phyloP scores from a whole-genome alignment of 37 sponge, comb jelly and placozoan species.

The Geodia barretti region DNA sequence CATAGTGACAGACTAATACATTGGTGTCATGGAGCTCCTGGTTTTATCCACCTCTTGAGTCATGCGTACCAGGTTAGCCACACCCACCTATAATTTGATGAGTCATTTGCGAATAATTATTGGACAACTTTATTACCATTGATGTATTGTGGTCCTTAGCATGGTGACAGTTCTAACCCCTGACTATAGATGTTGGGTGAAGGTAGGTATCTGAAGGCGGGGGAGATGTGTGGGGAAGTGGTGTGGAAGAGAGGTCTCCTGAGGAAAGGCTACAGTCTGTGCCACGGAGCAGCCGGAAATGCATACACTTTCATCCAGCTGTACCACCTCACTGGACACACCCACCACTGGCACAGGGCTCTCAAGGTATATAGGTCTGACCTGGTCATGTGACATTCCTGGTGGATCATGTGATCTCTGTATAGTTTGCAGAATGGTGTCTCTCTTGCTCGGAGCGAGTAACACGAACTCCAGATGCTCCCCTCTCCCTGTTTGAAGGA shows the following conservation, averaged over 20 bases:
- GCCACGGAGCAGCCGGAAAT: constrained; percentile 95
- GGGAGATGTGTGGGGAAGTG: constrained; percentile 68
- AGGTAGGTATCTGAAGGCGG: constrained; percentile 58
- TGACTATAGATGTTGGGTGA: constrained; percentile 64
- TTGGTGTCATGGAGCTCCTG: constrained; percentile 99
- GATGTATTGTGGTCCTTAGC: not conserved
- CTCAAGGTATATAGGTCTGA: constrained; percentile 35
- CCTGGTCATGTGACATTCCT: not conserved
- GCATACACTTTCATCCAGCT: constrained; percentile 92
- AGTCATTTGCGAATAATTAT: not conserved
- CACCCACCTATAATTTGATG: not conserved
- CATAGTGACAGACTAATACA: constrained; percentile 78
- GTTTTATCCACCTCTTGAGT: constrained; percentile 74
- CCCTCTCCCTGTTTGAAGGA: constrained; percentile 95
- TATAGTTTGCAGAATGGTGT: constrained; percentile 91
- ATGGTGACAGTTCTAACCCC: not conserved
- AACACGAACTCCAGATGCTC: constrained; percentile 70
- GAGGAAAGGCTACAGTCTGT: constrained; percentile 88
- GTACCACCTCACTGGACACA: constrained; percentile 66
- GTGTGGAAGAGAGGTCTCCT: constrained; percentile 91
- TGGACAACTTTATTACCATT: not conserved
- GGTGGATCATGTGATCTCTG: not conserved
- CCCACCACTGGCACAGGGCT: constrained; percentile 66
- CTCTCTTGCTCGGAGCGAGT: constrained; percentile 24
- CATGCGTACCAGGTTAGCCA: constrained; percentile 68